phyloP scores from a whole-genome alignment of 2,888 invertebrate genomes.

The Theodoxus fluviatilis region DNA sequence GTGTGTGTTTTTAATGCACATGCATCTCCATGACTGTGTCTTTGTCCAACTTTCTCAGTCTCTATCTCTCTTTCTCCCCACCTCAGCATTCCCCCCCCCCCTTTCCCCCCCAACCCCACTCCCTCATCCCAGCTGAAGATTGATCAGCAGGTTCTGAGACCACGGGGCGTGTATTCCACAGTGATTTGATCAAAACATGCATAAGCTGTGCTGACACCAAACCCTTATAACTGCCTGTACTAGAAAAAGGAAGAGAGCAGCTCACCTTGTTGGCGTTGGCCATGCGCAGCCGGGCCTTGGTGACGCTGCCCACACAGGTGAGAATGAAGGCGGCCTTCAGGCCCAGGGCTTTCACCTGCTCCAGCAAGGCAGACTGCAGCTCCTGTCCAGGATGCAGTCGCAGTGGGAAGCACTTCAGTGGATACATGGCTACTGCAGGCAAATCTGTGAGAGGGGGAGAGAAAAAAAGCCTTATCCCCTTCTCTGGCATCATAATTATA shows the following conservation, averaged over 20 bases:
- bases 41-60: no score
- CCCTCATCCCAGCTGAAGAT: constrained; percentile 47
- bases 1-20: background rate
- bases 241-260: no score
- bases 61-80: no score
- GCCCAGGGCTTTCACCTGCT: constrained; percentile 43
- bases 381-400: constrained; percentile 58
- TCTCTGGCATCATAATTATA: no score
- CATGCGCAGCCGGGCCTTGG: constrained; percentile 61
- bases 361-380: constrained; percentile 44
- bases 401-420: constrained; percentile 44
- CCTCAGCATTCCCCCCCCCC: constrained; percentile 50
- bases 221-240: no score
- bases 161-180: background rate
- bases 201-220: no score
- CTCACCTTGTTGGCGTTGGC: constrained; percentile 43
- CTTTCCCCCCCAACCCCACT: constrained; percentile 45
- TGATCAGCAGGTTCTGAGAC: background rate
- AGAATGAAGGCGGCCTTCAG: constrained; percentile 63
- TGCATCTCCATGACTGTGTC: no score
- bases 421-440: no score
- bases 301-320: constrained; percentile 66
- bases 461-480: no score
- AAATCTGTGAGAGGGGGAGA: no score
- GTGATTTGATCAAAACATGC: background rate